Base-by-base conservation (phyloP, 2,113 vertebrate genomes). In the Cranoglanis bouderius region DNA sequence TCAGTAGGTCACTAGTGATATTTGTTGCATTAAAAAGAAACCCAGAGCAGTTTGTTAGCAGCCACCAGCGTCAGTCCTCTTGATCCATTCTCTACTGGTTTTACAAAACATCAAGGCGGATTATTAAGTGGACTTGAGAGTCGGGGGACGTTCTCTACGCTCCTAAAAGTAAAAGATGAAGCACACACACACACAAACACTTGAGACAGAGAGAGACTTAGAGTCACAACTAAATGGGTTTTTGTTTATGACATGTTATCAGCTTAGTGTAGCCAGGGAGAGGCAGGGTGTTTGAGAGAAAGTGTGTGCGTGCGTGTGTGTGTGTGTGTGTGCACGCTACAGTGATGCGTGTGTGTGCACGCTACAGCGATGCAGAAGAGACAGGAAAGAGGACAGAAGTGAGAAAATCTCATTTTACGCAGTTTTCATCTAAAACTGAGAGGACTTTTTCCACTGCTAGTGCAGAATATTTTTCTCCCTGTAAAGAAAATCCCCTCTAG, bases 161-260 rank as follows among this genome's bases (percentile, higher is more conserved):
- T 53, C 77, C 77, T 55, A 81, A 81, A 81, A 53, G 55, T 32
- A 81, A 81, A 72, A 81, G 75, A 51, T 12, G 29, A 53, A 53
- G 77, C 2, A 1, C 12, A 0, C 74, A 12, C 24, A 26, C 21
- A 24, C 72, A 75, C 72, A 49, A 29, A 49, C 75, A 51, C 75
- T 78, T 32, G 49, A 81, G 49, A 81, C 49, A 8, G 77, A 53
- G 29, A 55, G 7, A 16, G 77, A n/a, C 77, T 81, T 81, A 81
- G 29, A 81, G 77, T 81, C 77, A 81, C 29, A 81, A 81, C 77
- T 53, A 53, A 81, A 81, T 81, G 49, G 77, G 49, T 53, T 81
- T 53, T 81, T 81, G 77, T 81, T 81, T 81, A 81, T 9, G 74
- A 77, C 74, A 14, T 29, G 74, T 77, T 21, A 81, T 81, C 49